Conservation (phyloP, 2,888 invertebrate species). For the Drosophila picticornis region DNA sequence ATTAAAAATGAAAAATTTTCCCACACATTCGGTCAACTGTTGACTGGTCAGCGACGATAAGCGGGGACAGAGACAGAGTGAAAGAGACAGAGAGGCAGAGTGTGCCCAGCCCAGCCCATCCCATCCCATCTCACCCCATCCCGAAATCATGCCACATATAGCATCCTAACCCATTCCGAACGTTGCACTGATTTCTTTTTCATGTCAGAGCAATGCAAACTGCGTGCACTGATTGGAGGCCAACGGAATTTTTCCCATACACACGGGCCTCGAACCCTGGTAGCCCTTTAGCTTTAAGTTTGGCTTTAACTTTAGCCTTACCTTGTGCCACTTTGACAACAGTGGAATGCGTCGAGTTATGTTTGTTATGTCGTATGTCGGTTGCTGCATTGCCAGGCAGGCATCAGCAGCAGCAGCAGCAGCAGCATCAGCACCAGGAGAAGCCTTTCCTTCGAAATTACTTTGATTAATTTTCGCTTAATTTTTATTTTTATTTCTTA, state of each 20-base stretch:
- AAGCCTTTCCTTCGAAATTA: constrained; percentile 49
- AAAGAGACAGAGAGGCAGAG: constrained; percentile 23
- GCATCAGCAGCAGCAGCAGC: constrained; percentile 1
- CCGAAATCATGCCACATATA: constrained; percentile 16
- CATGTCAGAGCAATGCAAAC: constrained; percentile 79
- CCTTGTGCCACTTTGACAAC: constrained; percentile 79
- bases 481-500: constrained; percentile 81
- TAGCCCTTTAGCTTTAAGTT: constrained; percentile 27
- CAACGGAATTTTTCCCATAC: constrained; percentile 81
- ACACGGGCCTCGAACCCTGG: constrained; percentile 36
- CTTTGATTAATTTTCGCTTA: constrained; percentile 81
- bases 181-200: constrained; percentile 83
- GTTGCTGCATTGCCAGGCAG: constrained; percentile 17
- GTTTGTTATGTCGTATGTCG: constrained; percentile 68
- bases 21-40: constrained; percentile 75
- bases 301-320: constrained; percentile 35
- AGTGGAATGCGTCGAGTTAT: constrained; percentile 73
- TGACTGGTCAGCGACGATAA: constrained; percentile 61
- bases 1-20: constrained; percentile 84
- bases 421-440: constrained; percentile 5
- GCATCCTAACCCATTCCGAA: constrained; percentile 30
- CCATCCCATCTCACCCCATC: constrained; percentile 6
- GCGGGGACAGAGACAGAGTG: constrained; percentile 24
- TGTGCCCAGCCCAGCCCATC: constrained; percentile 16
- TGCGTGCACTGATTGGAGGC: constrained; percentile 77